phyloP scores from a whole-genome alignment of 2,113 vertebrate species.

The Toxotes jaculatrix region DNA sequence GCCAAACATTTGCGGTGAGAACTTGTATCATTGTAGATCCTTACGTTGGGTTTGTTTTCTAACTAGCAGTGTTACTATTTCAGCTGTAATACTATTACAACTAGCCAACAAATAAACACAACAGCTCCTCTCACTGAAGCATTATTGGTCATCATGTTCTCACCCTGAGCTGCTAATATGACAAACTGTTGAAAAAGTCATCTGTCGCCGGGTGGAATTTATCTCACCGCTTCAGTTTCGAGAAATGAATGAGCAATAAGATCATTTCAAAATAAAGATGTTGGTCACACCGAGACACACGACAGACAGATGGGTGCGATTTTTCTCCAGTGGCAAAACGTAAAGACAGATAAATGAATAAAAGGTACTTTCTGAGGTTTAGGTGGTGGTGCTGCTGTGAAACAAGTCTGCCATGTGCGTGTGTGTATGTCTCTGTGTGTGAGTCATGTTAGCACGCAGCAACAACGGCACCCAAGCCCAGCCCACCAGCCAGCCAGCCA shows the following conservation, averaged over 20 bases:
- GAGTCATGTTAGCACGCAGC: constrained; percentile 33
- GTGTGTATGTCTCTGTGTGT: constrained; percentile 33
- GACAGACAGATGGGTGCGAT: no score
- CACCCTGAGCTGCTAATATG: neutral
- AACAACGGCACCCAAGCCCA: constrained; percentile 20
- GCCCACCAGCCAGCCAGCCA: constrained; percentile 69
- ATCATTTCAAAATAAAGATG: neutral
- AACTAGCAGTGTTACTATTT: neutral
- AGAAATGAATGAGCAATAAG: neutral
- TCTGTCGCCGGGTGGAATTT: neutral
- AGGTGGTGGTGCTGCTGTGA: constrained; percentile 8
- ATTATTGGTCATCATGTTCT: constrained; percentile 18
- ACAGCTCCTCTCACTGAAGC: constrained; percentile 9
- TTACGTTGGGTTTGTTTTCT: neutral
- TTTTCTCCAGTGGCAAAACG: neutral
- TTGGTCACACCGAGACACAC: no score
- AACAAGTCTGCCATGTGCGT: constrained; percentile 27
- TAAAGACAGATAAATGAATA: neutral
- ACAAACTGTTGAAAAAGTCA: constrained; percentile 7
- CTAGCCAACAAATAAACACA: neutral
- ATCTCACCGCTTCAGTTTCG: neutral
- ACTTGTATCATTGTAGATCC: no score
- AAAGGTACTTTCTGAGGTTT: constrained; percentile 13
- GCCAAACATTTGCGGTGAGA: no score
- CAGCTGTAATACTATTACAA: neutral